These are phyloP conservation scores for Hemistola chrysoprasaria DNA, from an alignment of 2,888 invertebrate species.

Conservation along the genomic window DNA sequence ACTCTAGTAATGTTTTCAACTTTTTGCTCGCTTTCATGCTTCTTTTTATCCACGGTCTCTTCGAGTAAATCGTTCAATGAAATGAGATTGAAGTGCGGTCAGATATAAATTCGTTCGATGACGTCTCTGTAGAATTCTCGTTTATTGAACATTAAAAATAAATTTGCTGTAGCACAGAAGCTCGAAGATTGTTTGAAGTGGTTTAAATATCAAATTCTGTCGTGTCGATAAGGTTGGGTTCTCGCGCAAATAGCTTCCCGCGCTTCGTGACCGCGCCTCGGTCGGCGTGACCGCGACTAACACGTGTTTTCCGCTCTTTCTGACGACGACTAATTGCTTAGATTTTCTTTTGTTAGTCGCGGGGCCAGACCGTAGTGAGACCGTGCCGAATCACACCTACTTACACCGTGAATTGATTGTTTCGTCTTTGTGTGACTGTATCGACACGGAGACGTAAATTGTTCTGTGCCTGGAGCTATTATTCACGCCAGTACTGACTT, in stretches of 20 bases:
- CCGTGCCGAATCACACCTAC: slow-evolving; percentile 80
- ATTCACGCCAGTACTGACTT: slow-evolving; percentile 74
- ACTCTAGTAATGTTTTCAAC: slow-evolving; percentile 48
- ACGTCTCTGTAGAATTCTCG: slow-evolving; percentile 24
- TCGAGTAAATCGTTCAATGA: slow-evolving; percentile 50
- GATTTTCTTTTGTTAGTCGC: slow-evolving; percentile 82
- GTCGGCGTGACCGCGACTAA: slow-evolving; percentile 74
- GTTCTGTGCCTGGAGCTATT: slow-evolving; percentile 70
- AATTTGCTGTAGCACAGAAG: slow-evolving; percentile 18
- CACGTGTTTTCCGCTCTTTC: slow-evolving; percentile 81
- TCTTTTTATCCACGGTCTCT: slow-evolving; percentile 45
- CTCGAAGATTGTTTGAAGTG: slow-evolving; percentile 17
- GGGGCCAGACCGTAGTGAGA: slow-evolving; percentile 70
- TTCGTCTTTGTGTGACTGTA: slow-evolving; percentile 78
- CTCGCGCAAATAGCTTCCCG: slow-evolving; percentile 21
- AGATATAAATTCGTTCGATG: slow-evolving; percentile 28
- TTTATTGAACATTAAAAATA: slow-evolving; percentile 32
- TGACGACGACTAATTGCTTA: slow-evolving; percentile 82
- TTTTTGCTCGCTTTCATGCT: slow-evolving; percentile 46
- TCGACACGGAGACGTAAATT: slow-evolving; percentile 78
- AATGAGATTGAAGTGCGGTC: slow-evolving; percentile 42
- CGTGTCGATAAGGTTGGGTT: slow-evolving; percentile 11
- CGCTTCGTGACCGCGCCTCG: slow-evolving; percentile 58
- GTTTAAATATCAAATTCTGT: slow-evolving; percentile 12
- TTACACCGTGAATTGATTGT: slow-evolving; percentile 80